These are phyloP conservation scores for Vandiemenella viatica DNA, from an alignment of 2,888 invertebrate species.

Conservation along the genomic window DNA sequence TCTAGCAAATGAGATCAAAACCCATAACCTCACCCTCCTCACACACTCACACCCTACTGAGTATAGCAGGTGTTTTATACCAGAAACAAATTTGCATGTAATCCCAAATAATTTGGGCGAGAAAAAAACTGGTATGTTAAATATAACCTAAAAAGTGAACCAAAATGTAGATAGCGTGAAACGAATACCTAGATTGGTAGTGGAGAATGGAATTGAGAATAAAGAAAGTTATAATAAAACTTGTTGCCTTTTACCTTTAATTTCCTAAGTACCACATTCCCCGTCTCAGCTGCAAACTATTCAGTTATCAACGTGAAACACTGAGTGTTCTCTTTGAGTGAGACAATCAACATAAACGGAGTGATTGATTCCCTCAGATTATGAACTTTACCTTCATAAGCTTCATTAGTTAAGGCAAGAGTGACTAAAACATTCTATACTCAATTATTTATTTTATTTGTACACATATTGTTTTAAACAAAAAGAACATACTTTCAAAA, in stretches of 20 bases:
- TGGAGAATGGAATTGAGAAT: constrained; percentile 18
- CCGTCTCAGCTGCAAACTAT: constrained; percentile 1
- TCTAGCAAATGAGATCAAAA: constrained; percentile 1
- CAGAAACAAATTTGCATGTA: constrained; percentile 8
- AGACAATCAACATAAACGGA: no score
- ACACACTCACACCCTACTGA: constrained; percentile 12
- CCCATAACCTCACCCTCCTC: constrained; percentile 7
- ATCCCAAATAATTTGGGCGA: neutral
- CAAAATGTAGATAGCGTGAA: constrained; percentile 16
- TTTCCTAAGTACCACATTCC: neutral
- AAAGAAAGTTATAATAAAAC: constrained; percentile 18
- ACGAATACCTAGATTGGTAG: constrained; percentile 17
- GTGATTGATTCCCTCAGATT: no score
- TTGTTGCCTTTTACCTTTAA: neutral
- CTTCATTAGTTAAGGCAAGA: no score
- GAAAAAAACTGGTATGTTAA: constrained; percentile 3
- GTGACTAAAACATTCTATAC: no score
- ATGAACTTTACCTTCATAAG: no score
- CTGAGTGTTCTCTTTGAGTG: no score
- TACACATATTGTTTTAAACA: no score
- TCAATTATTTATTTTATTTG: no score
- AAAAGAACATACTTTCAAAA: no score
- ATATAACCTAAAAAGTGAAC: constrained; percentile 15
- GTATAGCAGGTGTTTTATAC: constrained; percentile 17
- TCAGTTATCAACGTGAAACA: no score